These are phyloP conservation scores for Corythaixoides concolor DNA, from an alignment of 2,113 vertebrate genomes.

Conservation along the genomic window DNA sequence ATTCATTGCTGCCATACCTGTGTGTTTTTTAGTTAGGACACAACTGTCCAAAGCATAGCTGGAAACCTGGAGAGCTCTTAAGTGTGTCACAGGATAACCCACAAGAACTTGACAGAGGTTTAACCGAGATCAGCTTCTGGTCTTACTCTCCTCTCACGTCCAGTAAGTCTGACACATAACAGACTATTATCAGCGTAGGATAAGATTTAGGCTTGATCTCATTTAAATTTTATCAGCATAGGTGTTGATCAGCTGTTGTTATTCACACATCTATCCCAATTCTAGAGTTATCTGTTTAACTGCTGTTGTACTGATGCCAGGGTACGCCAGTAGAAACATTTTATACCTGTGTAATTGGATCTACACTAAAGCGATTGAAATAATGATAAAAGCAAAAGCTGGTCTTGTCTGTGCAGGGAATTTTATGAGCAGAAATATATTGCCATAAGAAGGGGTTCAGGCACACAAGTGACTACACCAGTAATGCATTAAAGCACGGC, in stretches of 20 bases:
- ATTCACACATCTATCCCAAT: conserved; percentile 40
- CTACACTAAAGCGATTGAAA: conserved; percentile 25
- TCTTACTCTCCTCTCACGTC: not conserved
- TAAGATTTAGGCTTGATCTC: conserved; percentile 53
- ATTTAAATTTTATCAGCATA: conserved; percentile 61
- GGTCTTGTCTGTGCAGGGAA: not conserved
- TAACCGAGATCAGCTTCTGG: not conserved
- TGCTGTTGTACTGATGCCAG: conserved; percentile 49
- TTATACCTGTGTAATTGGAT: conserved; percentile 62
- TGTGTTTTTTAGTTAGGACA: not conserved
- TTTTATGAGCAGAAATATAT: conserved; percentile 24
- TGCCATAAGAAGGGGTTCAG: not conserved
- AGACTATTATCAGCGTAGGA: not conserved
- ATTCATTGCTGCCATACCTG: not conserved
- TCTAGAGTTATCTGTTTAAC: conserved; percentile 55
- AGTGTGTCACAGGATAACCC: not conserved
- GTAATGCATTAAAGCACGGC: not conserved
- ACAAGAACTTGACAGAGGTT: not conserved
- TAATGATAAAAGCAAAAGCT: conserved; percentile 59
- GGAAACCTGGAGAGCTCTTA: not conserved
- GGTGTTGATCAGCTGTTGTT: conserved; percentile 58
- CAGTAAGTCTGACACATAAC: conserved; percentile 13
- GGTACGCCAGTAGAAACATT: conserved; percentile 42
- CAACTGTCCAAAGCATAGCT: not conserved
- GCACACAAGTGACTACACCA: not conserved